A percentile compares a stretch with the other conserved stretches of the same genome.
Evolutionary conservation across 2,888 invertebrate genomes (phyloP).

Genomic region (Helobdella robusta): DNA sequence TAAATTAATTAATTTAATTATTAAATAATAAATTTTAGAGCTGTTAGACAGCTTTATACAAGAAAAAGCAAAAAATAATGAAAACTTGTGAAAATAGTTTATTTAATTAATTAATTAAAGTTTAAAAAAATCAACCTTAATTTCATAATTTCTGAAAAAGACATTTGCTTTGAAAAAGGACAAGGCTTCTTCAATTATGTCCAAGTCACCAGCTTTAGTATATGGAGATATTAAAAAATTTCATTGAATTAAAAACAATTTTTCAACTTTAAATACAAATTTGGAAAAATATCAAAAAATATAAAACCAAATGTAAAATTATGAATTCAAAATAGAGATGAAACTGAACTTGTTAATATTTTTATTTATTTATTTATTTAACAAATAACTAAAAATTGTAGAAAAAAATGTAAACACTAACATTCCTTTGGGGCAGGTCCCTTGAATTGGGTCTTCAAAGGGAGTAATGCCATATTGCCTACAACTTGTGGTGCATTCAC

Average conservation of each 20-base stretch:
- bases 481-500: conserved; percentile 60
- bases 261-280: background rate
- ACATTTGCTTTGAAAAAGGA: conserved; percentile 97
- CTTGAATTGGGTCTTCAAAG: conserved; percentile 76
- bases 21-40: background rate
- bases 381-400: background rate
- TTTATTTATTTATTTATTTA: no score
- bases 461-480: conserved; percentile 85
- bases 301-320: background rate
- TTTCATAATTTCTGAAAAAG: conserved; percentile 96
- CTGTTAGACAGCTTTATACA: background rate
- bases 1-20: background rate
- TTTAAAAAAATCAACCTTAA: conserved; percentile 61
- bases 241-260: no score
- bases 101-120: background rate
- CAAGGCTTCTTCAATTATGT: conserved; percentile 93
- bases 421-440: conserved; percentile 71
- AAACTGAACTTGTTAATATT: no score
- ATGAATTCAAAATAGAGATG: background rate
- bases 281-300: background rate
- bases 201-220: conserved; percentile 59
- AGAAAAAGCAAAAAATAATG: conserved; percentile 1
- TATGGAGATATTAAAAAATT: no score
- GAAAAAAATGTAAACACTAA: conserved; percentile 35
- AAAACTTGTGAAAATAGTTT: background rate